Evolutionary conservation across 2,113 vertebrate genomes (phyloP), one percentile per base, ranked within the genome.

Genomic region (Antigone vipio): DNA sequence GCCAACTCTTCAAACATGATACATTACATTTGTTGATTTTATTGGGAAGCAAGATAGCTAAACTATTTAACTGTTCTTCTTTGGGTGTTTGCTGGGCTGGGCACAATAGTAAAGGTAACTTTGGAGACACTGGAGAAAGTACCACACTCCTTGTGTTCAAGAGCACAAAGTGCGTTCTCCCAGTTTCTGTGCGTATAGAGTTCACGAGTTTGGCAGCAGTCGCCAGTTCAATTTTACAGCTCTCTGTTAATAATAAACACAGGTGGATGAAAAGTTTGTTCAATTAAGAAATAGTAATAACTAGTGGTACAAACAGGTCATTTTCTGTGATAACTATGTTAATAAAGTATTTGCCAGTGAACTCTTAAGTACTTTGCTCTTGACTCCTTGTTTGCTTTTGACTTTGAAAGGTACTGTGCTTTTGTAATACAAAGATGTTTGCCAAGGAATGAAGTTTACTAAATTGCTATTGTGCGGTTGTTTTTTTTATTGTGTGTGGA

Each of bases 331-430:
- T 84, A 80, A 68, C 72, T 68, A 47, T 64, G n/a, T 24, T 78
- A 88, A 90, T 81, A 76, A 79, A 92, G 59, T 35, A 40, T 38
- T 47, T 91, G 34, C 40, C 34, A 67, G 15, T 16, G 18, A 55
- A 34, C 24, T 73, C 20, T 42, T 45, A 60, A 50, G 60, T 62
- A 59, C 32, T 81, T 23, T 72, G 52, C 9, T 64, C 62, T 88
- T 80, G 24, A 59, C 8, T 92, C 21, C 30, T 74, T 95, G n/a
- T 89, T 95, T 97, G 55, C 45, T 93, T 94, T 94, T 93, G 73
- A 53, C 62, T 94, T 72, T 69, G 58, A 85, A 95, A 91, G 8
- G 40, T 38, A 67, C n/a, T 56, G 60, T 55, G 40, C 11, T 89
- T 87, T 90, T 64, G 27, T 62, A 93, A 90, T 35, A 59, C 56